These are phyloP conservation scores for Noctua pronuba DNA, from an alignment of 2,888 invertebrate species.

Conservation along the genomic window DNA sequence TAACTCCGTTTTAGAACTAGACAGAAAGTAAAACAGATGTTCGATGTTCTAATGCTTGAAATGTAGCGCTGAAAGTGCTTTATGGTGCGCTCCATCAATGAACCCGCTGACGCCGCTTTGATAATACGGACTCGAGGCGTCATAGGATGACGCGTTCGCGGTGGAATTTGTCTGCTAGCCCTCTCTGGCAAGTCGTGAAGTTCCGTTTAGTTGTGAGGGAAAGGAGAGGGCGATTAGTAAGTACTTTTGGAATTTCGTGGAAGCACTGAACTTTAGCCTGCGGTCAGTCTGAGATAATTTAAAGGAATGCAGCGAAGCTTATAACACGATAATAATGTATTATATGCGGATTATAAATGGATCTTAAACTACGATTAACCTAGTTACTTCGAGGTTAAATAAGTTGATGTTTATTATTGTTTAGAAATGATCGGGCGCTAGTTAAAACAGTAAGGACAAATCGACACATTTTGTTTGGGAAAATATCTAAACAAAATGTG, in stretches of 20 bases:
- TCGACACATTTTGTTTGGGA: neutral
- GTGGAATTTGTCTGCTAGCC: conserved; percentile 81
- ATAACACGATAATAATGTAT: neutral
- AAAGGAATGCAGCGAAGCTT: conserved; percentile 1
- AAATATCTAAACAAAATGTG: conserved; percentile 1
- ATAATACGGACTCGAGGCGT: conserved; percentile 79
- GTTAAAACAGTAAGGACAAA: neutral
- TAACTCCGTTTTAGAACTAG: conserved; percentile 29
- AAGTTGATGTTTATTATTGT: neutral
- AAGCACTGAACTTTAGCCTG: conserved; percentile 51
- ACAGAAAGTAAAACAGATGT: conserved; percentile 35
- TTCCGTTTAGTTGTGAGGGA: conserved; percentile 55
- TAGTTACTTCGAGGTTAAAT: neutral
- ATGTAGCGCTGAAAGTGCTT: conserved; percentile 76
- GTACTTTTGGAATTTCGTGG: conserved; percentile 64
- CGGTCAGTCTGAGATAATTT: conserved; percentile 26
- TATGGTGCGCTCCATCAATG: conserved; percentile 72
- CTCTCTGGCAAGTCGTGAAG: conserved; percentile 62
- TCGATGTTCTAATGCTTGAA: conserved; percentile 33
- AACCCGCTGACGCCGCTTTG: conserved; percentile 79
- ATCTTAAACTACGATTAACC: neutral
- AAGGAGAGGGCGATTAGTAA: conserved; percentile 60
- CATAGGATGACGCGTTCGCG: conserved; percentile 79
- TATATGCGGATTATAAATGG: neutral
- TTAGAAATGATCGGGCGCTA: neutral